phyloP scores from a whole-genome alignment of 2,113 vertebrate species.

The Apteryx mantelli region DNA sequence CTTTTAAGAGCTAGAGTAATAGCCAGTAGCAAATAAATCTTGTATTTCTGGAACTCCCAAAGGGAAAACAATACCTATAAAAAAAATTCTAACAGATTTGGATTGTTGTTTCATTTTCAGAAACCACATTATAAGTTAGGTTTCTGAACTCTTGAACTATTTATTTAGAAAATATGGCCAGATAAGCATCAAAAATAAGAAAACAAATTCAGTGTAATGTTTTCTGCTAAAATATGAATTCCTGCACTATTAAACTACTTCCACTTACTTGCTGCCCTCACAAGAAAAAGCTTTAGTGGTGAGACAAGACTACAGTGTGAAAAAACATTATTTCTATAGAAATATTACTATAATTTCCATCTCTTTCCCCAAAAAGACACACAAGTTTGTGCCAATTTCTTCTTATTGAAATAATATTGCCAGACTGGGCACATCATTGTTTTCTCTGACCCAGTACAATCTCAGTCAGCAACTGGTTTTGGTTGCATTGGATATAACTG shows the following conservation, averaged over 20 bases:
- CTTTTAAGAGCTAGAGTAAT: background rate
- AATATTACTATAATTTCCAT: background rate
- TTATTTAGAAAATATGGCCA: background rate
- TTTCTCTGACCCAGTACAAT: background rate
- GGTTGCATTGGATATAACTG: background rate
- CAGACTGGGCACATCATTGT: background rate
- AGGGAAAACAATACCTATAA: rapidly evolving
- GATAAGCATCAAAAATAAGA: background rate
- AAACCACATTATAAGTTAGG: background rate
- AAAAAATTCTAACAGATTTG: background rate
- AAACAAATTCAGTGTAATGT: background rate
- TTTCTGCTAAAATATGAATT: background rate
- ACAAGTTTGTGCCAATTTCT: background rate
- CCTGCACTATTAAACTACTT: background rate
- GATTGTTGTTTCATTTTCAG: background rate
- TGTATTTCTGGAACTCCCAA: background rate
- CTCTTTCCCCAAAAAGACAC: background rate
- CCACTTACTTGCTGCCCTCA: background rate
- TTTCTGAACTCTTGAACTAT: background rate
- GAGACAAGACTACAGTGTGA: background rate
- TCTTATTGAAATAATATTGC: background rate
- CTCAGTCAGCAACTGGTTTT: background rate
- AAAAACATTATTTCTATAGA: background rate
- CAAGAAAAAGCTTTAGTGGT: background rate
- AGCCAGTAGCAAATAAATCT: background rate